phyloP scores from a whole-genome alignment of 2,888 invertebrate genomes.

The Torymus aiolomorphi region DNA sequence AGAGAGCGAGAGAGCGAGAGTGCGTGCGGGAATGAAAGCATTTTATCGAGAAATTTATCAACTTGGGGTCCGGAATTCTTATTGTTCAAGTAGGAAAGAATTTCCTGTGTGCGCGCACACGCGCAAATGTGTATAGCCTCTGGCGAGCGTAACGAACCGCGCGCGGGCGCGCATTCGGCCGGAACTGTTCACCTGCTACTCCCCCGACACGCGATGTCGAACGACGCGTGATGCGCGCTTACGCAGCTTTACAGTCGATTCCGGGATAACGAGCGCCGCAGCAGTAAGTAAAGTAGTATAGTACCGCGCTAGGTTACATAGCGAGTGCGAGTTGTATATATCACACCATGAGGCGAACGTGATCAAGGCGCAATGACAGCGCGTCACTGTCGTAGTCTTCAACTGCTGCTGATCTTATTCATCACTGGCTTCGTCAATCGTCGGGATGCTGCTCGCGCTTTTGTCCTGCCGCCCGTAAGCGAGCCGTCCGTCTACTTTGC shows the following conservation, averaged over 20 bases:
- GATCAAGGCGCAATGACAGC: constrained; percentile 26
- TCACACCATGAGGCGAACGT: background rate
- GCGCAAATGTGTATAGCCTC: background rate
- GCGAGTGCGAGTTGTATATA: too few species aligned
- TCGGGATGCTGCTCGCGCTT: background rate
- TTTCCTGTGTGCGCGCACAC: constrained; percentile 28
- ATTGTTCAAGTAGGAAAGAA: constrained; percentile 36
- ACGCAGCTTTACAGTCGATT: background rate
- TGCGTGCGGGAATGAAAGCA: constrained; percentile 28
- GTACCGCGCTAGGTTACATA: background rate
- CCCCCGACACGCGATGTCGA: background rate
- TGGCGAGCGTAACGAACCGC: constrained; percentile 37
- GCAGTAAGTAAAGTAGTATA: background rate
- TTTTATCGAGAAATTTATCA: constrained; percentile 50
- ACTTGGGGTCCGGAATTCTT: constrained; percentile 8
- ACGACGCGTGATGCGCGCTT: background rate
- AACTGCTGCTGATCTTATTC: background rate
- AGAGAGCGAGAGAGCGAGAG: background rate
- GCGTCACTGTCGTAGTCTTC: background rate
- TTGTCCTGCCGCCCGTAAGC: background rate
- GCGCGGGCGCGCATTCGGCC: constrained; percentile 17
- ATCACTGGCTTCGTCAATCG: background rate
- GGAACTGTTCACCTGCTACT: constrained; percentile 18
- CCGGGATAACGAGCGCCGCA: too few species aligned
- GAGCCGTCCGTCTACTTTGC: background rate